Evolutionary conservation across 2,113 vertebrate species (phyloP).

Genomic region (Ovis canadensis): DNA sequence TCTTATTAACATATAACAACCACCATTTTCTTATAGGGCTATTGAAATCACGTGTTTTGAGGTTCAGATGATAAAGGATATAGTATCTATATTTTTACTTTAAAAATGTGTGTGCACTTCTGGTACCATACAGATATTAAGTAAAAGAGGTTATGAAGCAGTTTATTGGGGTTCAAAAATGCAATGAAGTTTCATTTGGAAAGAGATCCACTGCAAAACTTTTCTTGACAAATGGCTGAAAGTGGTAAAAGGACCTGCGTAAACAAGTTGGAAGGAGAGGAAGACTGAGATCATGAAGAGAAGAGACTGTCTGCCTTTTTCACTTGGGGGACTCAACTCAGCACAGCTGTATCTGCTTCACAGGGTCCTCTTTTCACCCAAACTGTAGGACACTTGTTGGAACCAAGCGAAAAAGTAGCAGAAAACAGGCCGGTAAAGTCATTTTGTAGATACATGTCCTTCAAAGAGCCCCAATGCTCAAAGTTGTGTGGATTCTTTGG

Average conservation of each 20-base stretch:
- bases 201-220: constrained; percentile 43
- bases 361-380: constrained; percentile 42
- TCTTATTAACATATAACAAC: neutral
- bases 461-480: neutral
- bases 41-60: constrained; percentile 39
- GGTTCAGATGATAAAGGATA: constrained; percentile 25
- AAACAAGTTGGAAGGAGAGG: constrained; percentile 38
- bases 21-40: constrained; percentile 9
- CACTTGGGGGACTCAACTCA: neutral
- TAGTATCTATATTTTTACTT: constrained; percentile 49
- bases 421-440: neutral
- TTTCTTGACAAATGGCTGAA: constrained; percentile 63
- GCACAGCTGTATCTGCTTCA: constrained; percentile 47
- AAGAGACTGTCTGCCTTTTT: constrained; percentile 48
- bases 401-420: constrained; percentile 12
- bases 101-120: constrained; percentile 48
- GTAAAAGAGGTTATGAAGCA: constrained; percentile 55
- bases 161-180: constrained; percentile 70
- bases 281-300: constrained; percentile 55
- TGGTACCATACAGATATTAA: constrained; percentile 54
- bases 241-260: constrained; percentile 53
- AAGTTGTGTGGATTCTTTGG: neutral
- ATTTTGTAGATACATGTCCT: neutral
- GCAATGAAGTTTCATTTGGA: constrained; percentile 70
- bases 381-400: constrained; percentile 12